Base-by-base conservation (phyloP, 2,113 vertebrate genomes). In the Pagrus major region DNA sequence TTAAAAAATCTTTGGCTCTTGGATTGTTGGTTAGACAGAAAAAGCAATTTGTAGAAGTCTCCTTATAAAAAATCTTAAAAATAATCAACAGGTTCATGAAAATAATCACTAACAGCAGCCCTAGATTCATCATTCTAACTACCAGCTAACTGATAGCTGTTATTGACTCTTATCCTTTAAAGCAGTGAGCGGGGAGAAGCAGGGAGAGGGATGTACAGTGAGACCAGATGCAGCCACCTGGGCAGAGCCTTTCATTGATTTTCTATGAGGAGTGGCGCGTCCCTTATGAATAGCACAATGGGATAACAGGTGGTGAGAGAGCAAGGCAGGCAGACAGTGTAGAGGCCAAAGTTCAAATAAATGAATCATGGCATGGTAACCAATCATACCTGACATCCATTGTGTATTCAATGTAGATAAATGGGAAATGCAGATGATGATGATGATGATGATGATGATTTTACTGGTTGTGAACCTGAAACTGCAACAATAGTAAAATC, bases 271-370 rank as follows among this genome's bases (percentile, higher is more conserved):
- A 58, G 71, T 8, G 42, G 59, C 51, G 47, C 41, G 61, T 67
- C 70, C 42, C 84, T 84, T 59, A 55, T 8, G 15, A 46, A 23
- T 52, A 70, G 49, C 64, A 88, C 88, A 84, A 86, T 47, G 64
- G 81, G 33, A 69, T 74, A 80, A 86, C 86, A 80, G 80, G 84
- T 86, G 84, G 84, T 68, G 56, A 67, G 72, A 76, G 27, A 76
- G 60, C 39, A 15, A 71, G 33, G 67, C 73, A 70, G 72, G 54
- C 52, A 54, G 44, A 66, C 67, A 41, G 68, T 6, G 29, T 29
- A 66, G 77, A 49, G 74, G 84, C 60, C 77, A 81, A 39, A 76
- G 81, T 58, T 90, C 71, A 78, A 47, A 56, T 70, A 51, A 78
- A 86, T 82, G 49, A 86, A 80, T 76, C 66, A 82, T 6, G 18